These are phyloP conservation scores for Halcyon chelicuti DNA, from an alignment of 2,797 vertebrate genomes.

Conservation along the genomic window DNA sequence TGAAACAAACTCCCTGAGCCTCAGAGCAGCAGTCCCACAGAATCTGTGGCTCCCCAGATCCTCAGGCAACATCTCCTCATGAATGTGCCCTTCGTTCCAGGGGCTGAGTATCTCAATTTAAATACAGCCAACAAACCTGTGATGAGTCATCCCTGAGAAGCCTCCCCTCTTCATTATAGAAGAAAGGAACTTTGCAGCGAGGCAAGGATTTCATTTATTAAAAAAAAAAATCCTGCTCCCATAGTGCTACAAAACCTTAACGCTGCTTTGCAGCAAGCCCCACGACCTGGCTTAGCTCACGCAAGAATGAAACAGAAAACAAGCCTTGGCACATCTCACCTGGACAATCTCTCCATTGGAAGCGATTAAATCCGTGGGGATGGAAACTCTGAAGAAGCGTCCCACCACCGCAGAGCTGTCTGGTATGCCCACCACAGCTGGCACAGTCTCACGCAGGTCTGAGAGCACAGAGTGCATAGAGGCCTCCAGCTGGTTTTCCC, in stretches of 20 bases:
- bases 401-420: constrained; percentile 91
- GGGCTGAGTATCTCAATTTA: neutral
- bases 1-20: neutral
- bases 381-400: constrained; percentile 88
- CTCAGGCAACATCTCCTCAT: neutral
- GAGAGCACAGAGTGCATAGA: constrained; percentile 91
- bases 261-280: neutral
- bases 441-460: constrained; percentile 83
- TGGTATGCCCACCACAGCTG: constrained; percentile 84
- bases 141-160: neutral
- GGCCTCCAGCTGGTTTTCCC: constrained; percentile 90
- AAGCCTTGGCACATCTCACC: constrained; percentile 80
- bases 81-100: neutral
- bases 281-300: fast-evolving
- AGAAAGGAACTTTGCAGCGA: neutral
- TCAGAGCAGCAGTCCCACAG: neutral
- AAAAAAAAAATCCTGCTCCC: neutral
- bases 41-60: neutral
- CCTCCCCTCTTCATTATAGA: neutral
- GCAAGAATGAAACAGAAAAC: neutral
- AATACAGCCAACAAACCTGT: neutral
- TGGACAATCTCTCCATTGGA: constrained; percentile 83
- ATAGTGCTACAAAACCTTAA: neutral
- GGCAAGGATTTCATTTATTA: neutral
- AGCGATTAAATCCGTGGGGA: constrained; percentile 85